Percentiles rank a stretch among this genome's conserved stretches.
Conservation (phyloP, 2,888 invertebrate species). For the Chrysolina haemoptera region DNA sequence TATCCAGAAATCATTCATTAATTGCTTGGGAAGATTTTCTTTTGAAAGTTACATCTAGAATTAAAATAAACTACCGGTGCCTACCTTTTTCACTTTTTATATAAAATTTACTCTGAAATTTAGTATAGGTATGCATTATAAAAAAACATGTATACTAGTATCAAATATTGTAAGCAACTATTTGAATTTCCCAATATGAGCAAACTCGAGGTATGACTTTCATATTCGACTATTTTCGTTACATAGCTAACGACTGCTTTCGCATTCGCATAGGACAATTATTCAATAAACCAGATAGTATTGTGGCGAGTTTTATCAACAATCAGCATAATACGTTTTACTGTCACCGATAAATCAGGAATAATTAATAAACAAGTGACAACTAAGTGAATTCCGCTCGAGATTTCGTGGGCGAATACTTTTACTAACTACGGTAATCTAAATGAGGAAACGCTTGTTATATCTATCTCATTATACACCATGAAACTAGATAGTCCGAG, state of each 20-base stretch:
- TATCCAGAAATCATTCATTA: too few species aligned
- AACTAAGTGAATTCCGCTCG: slow-evolving; percentile 44
- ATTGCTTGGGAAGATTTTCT: too few species aligned
- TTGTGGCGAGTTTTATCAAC: slow-evolving; percentile 24
- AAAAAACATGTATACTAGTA: too few species aligned
- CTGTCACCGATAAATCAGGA: slow-evolving; percentile 49
- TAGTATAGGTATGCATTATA: too few species aligned
- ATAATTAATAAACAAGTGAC: slow-evolving; percentile 52
- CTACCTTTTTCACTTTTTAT: too few species aligned
- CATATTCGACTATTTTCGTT: neutral
- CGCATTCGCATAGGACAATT: slow-evolving; percentile 20
- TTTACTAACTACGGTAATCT: slow-evolving; percentile 30
- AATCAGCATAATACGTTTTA: slow-evolving; percentile 44
- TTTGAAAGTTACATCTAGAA: too few species aligned
- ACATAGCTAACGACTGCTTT: slow-evolving; percentile 14
- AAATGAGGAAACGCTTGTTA: slow-evolving; percentile 25
- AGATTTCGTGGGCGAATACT: slow-evolving; percentile 48
- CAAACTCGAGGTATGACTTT: neutral
- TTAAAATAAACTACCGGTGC: too few species aligned
- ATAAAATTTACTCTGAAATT: too few species aligned
- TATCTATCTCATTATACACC: slow-evolving; percentile 31
- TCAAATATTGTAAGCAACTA: too few species aligned
- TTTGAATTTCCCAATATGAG: too few species aligned
- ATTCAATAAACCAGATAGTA: slow-evolving; percentile 25
- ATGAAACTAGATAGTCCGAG: slow-evolving; percentile 19